Percentiles rank a stretch among this genome's conserved stretches.
Evolutionary conservation across 2,113 vertebrate species (phyloP).

Genomic region (Phrynosoma blainvillii): DNA sequence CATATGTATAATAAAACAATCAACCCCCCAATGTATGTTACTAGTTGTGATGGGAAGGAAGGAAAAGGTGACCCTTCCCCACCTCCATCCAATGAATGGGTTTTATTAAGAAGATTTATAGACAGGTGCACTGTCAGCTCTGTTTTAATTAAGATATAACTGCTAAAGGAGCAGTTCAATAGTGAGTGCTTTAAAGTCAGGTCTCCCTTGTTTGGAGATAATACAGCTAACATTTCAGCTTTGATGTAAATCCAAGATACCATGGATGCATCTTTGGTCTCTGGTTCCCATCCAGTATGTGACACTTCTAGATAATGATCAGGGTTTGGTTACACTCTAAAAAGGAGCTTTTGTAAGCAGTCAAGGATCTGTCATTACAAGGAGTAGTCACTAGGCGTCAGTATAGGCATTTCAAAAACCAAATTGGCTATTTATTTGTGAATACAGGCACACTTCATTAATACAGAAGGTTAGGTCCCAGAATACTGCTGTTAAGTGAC

Average conservation of each 20-base stretch:
- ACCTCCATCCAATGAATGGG: slow-evolving; percentile 9
- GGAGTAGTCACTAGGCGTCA: slow-evolving; percentile 62
- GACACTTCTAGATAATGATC: slow-evolving; percentile 34
- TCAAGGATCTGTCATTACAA: background rate
- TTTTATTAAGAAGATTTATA: slow-evolving; percentile 45
- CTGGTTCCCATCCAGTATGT: slow-evolving; percentile 48
- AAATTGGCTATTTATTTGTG: background rate
- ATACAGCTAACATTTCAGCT: slow-evolving; percentile 34
- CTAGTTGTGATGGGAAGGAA: background rate
- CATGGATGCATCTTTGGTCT: slow-evolving; percentile 39
- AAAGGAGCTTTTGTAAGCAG: slow-evolving; percentile 8
- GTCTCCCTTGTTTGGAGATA: slow-evolving; percentile 38
- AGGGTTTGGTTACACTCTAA: slow-evolving; percentile 20
- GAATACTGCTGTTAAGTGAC: too few species aligned
- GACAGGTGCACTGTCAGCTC: slow-evolving; percentile 32
- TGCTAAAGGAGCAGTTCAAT: slow-evolving; percentile 16
- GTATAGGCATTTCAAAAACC: slow-evolving; percentile 46
- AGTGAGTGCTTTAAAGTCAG: slow-evolving; percentile 33
- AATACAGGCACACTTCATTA: background rate
- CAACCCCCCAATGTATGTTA: background rate
- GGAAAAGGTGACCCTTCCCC: background rate
- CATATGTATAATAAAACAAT: background rate
- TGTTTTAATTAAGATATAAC: slow-evolving; percentile 46
- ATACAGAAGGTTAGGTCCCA: too few species aligned
- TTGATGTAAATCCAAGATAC: slow-evolving; percentile 35